A percentile compares a stretch with the other conserved stretches of the same genome.
Conservation (phyloP, 2,888 invertebrate genomes). For the Parnassius orleans region DNA sequence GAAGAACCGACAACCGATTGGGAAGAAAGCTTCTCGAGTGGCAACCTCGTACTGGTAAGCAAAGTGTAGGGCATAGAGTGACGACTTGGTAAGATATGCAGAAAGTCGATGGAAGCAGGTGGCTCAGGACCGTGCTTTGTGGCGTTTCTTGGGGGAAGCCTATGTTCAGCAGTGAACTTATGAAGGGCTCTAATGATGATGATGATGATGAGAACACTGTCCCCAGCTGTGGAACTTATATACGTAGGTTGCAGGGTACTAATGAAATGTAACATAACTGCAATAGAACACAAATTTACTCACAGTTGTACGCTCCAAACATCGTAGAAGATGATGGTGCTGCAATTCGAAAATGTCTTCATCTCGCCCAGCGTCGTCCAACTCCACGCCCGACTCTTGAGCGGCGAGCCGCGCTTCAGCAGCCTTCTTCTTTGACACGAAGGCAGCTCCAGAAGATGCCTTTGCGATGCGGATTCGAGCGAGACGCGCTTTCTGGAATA, state of each 20-base stretch:
- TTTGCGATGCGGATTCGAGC: slow-evolving; percentile 99
- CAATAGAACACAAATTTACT: slow-evolving; percentile 28
- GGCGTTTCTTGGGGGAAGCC: too few species aligned
- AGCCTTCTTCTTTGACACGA: slow-evolving; percentile 99
- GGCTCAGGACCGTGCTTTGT: too few species aligned
- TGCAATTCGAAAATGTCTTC: slow-evolving; percentile 99
- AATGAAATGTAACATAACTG: background rate
- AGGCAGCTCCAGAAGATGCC: slow-evolving; percentile 98
- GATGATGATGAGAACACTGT: too few species aligned
- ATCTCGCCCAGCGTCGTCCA: slow-evolving; percentile 93
- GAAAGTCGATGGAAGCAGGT: too few species aligned
- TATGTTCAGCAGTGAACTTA: too few species aligned
- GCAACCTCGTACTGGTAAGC: too few species aligned
- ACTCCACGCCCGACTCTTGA: slow-evolving; percentile 94
- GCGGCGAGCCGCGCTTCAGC: slow-evolving; percentile 97
- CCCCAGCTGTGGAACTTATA: background rate
- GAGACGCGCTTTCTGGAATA: slow-evolving; percentile 97
- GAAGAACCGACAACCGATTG: too few species aligned
- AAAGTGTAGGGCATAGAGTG: too few species aligned
- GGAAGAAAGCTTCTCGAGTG: too few species aligned
- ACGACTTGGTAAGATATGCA: too few species aligned
- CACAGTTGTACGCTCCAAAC: slow-evolving; percentile 98
- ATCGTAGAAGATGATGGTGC: slow-evolving; percentile 98
- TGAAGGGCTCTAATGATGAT: too few species aligned
- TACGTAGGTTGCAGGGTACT: too few species aligned